Base-by-base conservation (phyloP, 2,888 invertebrate species). In the Theretra japonica region DNA sequence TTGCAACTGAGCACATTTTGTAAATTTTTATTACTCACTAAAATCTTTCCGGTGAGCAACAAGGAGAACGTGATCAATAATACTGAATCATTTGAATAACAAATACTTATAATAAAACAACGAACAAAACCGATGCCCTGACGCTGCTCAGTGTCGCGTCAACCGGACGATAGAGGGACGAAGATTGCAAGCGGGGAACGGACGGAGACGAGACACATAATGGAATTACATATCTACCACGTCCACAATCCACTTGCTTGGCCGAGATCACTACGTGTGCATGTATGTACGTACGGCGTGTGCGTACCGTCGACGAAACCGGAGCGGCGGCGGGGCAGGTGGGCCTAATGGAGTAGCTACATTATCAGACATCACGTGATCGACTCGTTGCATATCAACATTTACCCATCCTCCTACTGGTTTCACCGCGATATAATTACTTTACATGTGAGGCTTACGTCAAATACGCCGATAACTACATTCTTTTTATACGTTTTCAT, bases 181-280 rank as follows among this genome's bases (percentile, higher is more conserved):
- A 82, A 82, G 86, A 82, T 85, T 82, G 86, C 79, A 80, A 84
- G 86, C 85, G 87, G 85, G 86, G 86, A 84, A 82, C 87, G 90
- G 91, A 90, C 89, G 87, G 88, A 90, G 90, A 65, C 90, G 92
- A 65, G 65, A 65, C 65, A 92, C 90, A 92, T 92, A 93, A 93
- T 92, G 89, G 89, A 91, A 91, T 91, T 90, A 93, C 89, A 91
- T 92, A 92, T 90, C 88, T 90, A 90, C 87, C 85, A n/a, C n/a
- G n/a, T n/a, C n/a, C n/a, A 88, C 90, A 92, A 87, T 84, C 89
- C 87, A 89, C 88, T 89, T 89, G 87, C 86, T 88, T 87, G 88
- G 86, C 79, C 80, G 89, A 90, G 89, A 89, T 84, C 84, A 87
- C 86, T 85, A 86, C 80, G 79, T 86, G 83, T 86, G 86, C 84